phyloP scores from a whole-genome alignment of 2,113 vertebrate species.

The Hassar affinis region DNA sequence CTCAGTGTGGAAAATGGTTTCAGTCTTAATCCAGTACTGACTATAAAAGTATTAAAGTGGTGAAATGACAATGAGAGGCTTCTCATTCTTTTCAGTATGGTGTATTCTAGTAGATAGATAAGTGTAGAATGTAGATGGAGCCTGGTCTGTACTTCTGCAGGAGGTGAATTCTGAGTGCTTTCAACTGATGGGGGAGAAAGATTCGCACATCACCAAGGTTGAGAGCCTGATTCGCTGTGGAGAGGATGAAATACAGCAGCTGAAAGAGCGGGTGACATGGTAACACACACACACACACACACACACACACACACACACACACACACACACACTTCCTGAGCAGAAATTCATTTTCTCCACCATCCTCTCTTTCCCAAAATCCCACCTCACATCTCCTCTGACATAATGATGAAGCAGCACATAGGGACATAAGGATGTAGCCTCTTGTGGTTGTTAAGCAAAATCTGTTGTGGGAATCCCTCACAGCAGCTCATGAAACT shows the following conservation, averaged over 20 bases:
- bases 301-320: neutral
- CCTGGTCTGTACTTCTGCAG: slow-evolving; percentile 61
- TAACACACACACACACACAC: slow-evolving; percentile 50
- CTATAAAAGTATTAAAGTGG: neutral
- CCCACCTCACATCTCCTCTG: neutral
- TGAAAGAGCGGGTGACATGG: slow-evolving; percentile 75
- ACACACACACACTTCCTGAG: neutral
- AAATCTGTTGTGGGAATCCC: neutral
- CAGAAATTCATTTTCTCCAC: neutral
- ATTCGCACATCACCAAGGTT: slow-evolving; percentile 71
- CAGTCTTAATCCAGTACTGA: neutral
- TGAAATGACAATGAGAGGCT: neutral
- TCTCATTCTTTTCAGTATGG: neutral
- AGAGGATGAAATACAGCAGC: slow-evolving; percentile 72
- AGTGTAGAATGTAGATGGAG: neutral
- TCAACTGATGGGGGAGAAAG: slow-evolving; percentile 73
- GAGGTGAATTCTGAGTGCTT: slow-evolving; percentile 66
- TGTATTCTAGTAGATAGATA: neutral
- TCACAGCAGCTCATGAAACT: neutral
- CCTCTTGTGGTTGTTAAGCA: neutral
- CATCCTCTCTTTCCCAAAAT: neutral
- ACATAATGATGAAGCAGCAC: neutral
- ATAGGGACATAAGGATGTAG: neutral
- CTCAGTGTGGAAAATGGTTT: neutral
- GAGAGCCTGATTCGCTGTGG: slow-evolving; percentile 69